Evolutionary conservation across 2,797 vertebrate species (phyloP), one percentile per base, ranked within the genome.

Genomic region (Acrossocheilus wenchowensis): DNA sequence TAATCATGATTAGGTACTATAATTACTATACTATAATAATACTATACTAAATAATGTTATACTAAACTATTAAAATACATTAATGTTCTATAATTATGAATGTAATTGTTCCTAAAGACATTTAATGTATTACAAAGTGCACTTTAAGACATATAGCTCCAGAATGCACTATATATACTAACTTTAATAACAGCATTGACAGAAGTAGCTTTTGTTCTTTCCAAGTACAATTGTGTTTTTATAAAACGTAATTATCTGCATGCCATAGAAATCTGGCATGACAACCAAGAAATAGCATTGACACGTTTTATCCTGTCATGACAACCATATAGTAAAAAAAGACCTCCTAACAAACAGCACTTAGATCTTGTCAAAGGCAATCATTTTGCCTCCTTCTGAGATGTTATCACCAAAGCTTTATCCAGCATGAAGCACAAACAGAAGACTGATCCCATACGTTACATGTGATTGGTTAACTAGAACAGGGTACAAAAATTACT

Each of bases 401-500:
- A 69, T 26, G 48, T 36, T 52, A 82, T n/a, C 62, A 14, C 26
- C 26, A 81, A 69, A 81, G 45, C 64, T 79, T 45, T 64, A 43
- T 62, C 39, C 36, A 26, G 36, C 54, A 62, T 41, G 15, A 79
- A 19, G 14, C 45, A 69, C 30, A 69, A 34, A 81, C 26, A 81
- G 19, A 57, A 36, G 50, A 60, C 36, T 30, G 17, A 73, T 39
- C n/a, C 21, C 43, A 50, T 41, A 39, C n/a, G 30, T 66, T 50
- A 19, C 6, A n/a, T 77, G 30, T 68, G 60, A 73, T 60, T 39
- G 17, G 19, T 50, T 36, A 77, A 48, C 52, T 34, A 64, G 69
- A 82, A 82, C 48, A 68, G 78, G 11, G 30, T 48, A 34, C 26
- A 50, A 34, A 80, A 68, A 81, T 26, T 9, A 34, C n/a, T 34